A percentile compares a stretch with the other conserved stretches of the same genome.
Conservation (phyloP, 2,113 vertebrate genomes). For the Tinamus guttatus region DNA sequence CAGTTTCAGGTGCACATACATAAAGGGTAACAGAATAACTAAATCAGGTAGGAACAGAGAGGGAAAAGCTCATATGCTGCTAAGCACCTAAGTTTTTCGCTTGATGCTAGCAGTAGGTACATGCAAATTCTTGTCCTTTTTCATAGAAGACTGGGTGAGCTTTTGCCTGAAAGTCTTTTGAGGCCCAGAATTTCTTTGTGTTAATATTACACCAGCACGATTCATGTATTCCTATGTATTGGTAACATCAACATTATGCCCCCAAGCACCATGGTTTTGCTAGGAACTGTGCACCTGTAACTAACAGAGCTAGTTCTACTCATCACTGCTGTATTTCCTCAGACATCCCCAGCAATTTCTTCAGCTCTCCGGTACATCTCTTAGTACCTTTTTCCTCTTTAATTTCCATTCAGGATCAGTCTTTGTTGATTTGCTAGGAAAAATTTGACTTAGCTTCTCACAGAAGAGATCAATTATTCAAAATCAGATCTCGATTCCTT, state of each 20-base stretch:
- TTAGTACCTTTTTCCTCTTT: background rate
- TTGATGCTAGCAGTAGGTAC: background rate
- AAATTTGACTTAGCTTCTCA: background rate
- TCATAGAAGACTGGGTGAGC: background rate
- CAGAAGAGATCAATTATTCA: background rate
- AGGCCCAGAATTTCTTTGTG: background rate
- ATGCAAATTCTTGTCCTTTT: background rate
- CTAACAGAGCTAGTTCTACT: background rate
- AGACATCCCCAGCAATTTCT: background rate
- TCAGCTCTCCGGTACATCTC: background rate
- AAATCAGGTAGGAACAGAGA: background rate
- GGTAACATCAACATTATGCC: accelerated
- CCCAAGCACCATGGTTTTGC: background rate
- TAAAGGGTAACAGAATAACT: background rate
- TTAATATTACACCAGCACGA: background rate
- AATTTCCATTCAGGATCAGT: background rate
- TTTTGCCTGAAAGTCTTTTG: background rate
- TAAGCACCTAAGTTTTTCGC: background rate
- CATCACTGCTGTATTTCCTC: background rate
- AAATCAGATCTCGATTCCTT: background rate
- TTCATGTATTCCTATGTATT: background rate
- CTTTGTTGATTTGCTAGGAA: background rate
- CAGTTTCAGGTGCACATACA: background rate
- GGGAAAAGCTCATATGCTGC: background rate
- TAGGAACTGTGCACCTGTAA: accelerated